A percentile compares a stretch with the other conserved stretches of the same genome.
These are phyloP conservation scores for Bombus ignitus DNA, from an alignment of 1,140 invertebrate genomes.

Conservation along the genomic window DNA sequence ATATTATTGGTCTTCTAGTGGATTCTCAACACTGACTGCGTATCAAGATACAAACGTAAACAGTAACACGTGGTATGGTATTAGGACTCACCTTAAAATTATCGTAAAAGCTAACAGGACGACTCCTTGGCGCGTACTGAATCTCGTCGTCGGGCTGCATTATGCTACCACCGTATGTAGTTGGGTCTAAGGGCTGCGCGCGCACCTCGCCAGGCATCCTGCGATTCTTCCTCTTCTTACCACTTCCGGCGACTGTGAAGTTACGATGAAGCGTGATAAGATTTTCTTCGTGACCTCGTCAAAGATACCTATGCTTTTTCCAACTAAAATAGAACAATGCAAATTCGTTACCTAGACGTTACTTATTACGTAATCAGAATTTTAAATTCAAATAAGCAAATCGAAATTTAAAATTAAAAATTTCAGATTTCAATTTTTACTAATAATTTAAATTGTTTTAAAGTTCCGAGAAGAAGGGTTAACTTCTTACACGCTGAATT, in stretches of 20 bases:
- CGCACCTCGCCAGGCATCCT: slow-evolving; percentile 66
- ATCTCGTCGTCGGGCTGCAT: slow-evolving; percentile 75
- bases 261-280: not conserved
- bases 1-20: not conserved
- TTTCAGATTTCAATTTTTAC: not conserved
- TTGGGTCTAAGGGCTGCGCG: slow-evolving; percentile 60
- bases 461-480: not conserved
- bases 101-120: slow-evolving; percentile 81
- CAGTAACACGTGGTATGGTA: slow-evolving; percentile 43
- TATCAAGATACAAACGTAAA: slow-evolving; percentile 27
- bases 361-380: not conserved
- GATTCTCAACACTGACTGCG: not conserved
- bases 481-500: too few relatives aligned
- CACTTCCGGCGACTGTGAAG: slow-evolving; percentile 49
- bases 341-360: not conserved
- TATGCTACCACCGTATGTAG: slow-evolving; percentile 39
- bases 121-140: slow-evolving; percentile 77
- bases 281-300: not conserved
- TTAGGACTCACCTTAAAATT: slow-evolving; percentile 75
- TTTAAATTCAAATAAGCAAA: not conserved
- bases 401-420: not conserved
- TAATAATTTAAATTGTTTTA: not conserved
- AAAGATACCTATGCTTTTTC: not conserved
- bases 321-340: not conserved
- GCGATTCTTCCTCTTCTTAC: slow-evolving; percentile 50